A percentile compares a stretch with the other conserved stretches of the same genome.
Conservation (phyloP, 2,113 vertebrate genomes). For the Ranitomeya variabilis region DNA sequence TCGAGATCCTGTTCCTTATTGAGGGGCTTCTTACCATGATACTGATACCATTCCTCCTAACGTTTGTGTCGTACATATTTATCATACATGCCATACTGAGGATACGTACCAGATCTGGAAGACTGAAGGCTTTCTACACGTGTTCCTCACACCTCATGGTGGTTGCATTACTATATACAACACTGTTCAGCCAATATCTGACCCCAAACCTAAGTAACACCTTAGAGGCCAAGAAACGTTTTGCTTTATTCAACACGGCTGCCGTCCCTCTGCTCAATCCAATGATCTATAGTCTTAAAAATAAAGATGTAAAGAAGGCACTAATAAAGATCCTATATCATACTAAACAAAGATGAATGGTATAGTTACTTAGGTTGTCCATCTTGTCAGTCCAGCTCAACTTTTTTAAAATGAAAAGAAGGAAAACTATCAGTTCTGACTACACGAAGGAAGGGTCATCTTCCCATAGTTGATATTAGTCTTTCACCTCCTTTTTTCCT, state of each 20-base stretch:
- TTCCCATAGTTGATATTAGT: background rate
- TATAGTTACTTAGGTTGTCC: background rate
- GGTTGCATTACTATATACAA: slow-evolving; percentile 22
- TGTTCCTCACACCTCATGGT: slow-evolving; percentile 42
- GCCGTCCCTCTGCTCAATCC: slow-evolving; percentile 17
- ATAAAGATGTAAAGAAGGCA: slow-evolving; percentile 33
- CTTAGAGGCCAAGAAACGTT: background rate
- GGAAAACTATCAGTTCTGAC: background rate
- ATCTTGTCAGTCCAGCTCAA: background rate
- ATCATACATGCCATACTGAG: slow-evolving; percentile 54
- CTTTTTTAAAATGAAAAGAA: background rate
- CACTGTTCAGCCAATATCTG: slow-evolving; percentile 1
- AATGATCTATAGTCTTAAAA: slow-evolving; percentile 24
- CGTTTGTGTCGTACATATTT: slow-evolving; percentile 56
- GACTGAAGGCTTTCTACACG: slow-evolving; percentile 36
- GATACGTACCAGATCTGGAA: slow-evolving; percentile 48
- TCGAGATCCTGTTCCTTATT: background rate
- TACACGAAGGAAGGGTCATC: background rate
- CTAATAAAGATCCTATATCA: background rate
- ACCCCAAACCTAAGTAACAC: background rate
- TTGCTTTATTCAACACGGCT: slow-evolving; percentile 13
- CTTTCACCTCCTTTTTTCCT: too few species aligned
- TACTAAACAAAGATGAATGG: background rate
- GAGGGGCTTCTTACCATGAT: slow-evolving; percentile 23
- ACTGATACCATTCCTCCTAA: slow-evolving; percentile 50